Evolutionary conservation across 2,888 invertebrate species (phyloP).

Genomic region (Microctonus brassicae): DNA sequence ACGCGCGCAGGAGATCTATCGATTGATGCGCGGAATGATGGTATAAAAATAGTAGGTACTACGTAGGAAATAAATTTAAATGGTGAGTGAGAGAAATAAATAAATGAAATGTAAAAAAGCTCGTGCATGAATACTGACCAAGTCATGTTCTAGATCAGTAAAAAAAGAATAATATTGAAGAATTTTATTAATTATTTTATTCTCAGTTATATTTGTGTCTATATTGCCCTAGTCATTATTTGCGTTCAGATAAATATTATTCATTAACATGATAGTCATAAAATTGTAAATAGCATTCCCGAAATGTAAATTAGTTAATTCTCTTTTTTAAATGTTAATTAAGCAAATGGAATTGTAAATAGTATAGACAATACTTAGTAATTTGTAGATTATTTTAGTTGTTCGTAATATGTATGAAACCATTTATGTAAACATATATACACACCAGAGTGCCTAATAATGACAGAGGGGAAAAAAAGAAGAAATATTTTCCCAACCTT

Average conservation of each 20-base stretch:
- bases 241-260: not conserved
- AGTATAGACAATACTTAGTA: conserved; percentile 1
- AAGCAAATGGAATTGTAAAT: conserved; percentile 13
- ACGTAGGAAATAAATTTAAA: not conserved
- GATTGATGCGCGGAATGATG: conserved; percentile 37
- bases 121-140: not conserved
- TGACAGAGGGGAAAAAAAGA: conserved; percentile 23
- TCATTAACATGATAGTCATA: conserved; percentile 29
- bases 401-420: conserved; percentile 39
- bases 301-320: conserved; percentile 44
- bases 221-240: conserved; percentile 32
- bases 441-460: conserved; percentile 53
- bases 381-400: conserved; percentile 26
- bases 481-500: conserved; percentile 34
- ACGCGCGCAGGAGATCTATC: conserved; percentile 24
- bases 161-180: not conserved
- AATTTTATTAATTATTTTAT: conserved; percentile 6
- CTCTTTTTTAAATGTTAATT: conserved; percentile 20
- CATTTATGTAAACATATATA: conserved; percentile 36
- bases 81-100: not conserved
- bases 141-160: not conserved
- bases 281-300: conserved; percentile 63
- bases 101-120: not conserved
- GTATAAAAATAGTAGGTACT: conserved; percentile 14
- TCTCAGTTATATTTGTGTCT: conserved; percentile 7